Evolutionary conservation across 2,797 vertebrate genomes (phyloP).

Genomic region (Pseudochaenichthys georgianus): DNA sequence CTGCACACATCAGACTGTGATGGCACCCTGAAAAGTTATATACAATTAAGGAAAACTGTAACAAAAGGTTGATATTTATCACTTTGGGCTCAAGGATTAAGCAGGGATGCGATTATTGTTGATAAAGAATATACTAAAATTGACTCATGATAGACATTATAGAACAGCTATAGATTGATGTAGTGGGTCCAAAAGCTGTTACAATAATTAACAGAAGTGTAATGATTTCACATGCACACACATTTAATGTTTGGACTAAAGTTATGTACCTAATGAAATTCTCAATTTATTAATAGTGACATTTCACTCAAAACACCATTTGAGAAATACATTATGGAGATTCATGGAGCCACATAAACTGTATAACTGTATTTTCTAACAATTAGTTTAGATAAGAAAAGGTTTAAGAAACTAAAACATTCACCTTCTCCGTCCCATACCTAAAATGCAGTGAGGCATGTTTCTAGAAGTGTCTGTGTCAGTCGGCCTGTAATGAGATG

Average conservation of each 20-base stretch:
- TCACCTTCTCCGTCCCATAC: not conserved
- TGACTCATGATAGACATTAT: not conserved
- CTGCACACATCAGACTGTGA: not conserved
- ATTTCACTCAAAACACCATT: not conserved
- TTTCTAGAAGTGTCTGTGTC: conserved; percentile 45
- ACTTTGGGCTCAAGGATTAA: not conserved
- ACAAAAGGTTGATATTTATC: not conserved
- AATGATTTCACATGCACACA: conserved; percentile 2
- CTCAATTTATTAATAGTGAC: not conserved
- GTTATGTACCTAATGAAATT: not conserved
- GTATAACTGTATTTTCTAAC: no score
- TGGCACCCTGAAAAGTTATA: not conserved
- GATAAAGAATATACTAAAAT: not conserved
- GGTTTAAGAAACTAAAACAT: no score
- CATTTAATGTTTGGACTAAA: not conserved
- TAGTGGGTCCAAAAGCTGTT: not conserved
- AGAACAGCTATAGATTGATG: not conserved
- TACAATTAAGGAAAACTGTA: not conserved
- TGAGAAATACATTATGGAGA: not conserved
- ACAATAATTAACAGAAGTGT: not conserved
- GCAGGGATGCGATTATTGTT: no score
- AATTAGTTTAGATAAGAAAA: no score
- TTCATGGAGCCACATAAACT: not conserved
- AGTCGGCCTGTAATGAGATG: conserved; percentile 55
- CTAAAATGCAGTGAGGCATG: not conserved